Evolutionary conservation across 2,888 invertebrate species (phyloP).

Genomic region (Metopia argyrocephala): DNA sequence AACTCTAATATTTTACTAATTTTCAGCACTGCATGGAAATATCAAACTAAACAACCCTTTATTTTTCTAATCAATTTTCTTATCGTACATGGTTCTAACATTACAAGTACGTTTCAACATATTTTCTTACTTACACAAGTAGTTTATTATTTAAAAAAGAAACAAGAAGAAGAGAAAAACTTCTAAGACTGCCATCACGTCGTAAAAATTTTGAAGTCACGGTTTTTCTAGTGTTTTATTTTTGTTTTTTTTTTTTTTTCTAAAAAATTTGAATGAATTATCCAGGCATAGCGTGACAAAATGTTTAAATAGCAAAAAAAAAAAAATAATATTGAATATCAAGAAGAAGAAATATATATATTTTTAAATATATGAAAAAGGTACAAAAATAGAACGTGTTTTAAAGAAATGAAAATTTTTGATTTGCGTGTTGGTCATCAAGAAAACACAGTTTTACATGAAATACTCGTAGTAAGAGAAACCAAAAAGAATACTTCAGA

Average conservation of each 20-base stretch:
- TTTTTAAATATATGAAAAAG: no score
- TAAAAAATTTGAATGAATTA: conserved; percentile 31
- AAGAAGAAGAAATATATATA: no score
- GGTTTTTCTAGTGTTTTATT: neutral
- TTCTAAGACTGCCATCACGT: neutral
- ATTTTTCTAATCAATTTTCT: conserved; percentile 43
- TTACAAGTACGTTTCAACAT: neutral
- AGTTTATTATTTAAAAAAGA: neutral
- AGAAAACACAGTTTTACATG: neutral
- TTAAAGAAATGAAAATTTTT: conserved; percentile 11
- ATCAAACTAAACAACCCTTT: conserved; percentile 31
- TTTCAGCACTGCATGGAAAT: neutral
- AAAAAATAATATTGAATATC: neutral
- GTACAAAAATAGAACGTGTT: neutral
- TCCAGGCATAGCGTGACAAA: conserved; percentile 46
- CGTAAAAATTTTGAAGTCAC: conserved; percentile 13
- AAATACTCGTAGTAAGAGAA: neutral
- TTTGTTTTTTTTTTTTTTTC: conserved; percentile 3
- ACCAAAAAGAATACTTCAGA: conserved; percentile 4
- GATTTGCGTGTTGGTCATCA: conserved; percentile 40
- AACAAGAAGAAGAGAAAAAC: no score
- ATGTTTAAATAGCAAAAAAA: conserved; percentile 1
- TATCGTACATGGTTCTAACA: conserved; percentile 11
- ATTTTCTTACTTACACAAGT: neutral
- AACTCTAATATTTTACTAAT: neutral